Conservation (phyloP, 2,888 invertebrate species). For the Philopedon plagiatum region DNA sequence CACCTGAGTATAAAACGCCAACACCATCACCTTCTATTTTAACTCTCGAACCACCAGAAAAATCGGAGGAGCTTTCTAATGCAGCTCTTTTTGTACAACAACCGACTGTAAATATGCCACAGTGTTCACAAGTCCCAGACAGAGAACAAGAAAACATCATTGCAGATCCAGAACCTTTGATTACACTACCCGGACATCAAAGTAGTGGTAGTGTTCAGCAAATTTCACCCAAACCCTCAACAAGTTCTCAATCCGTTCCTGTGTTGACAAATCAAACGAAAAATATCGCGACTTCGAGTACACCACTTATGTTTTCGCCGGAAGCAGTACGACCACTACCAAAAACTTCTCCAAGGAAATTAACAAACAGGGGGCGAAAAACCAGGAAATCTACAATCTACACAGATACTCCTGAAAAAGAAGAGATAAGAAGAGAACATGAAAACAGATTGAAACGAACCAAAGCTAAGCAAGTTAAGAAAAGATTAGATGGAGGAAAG, state of each 20-base stretch:
- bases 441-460: neutral
- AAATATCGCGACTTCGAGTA: neutral
- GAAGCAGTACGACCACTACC: neutral
- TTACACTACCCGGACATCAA: neutral
- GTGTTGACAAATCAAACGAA: too few species aligned
- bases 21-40: neutral
- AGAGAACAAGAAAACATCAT: neutral
- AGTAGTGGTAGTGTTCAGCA: neutral
- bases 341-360: neutral
- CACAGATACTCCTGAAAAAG: conserved; percentile 2
- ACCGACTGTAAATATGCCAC: too few species aligned
- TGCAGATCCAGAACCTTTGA: neutral
- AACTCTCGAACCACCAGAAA: too few species aligned
- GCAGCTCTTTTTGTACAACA: too few species aligned
- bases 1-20: too few species aligned
- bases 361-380: neutral
- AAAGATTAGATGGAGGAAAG: neutral
- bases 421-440: neutral
- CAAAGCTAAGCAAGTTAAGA: neutral
- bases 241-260: neutral
- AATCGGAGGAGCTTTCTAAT: too few species aligned
- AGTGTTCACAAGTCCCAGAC: neutral
- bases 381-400: neutral
- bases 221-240: neutral
- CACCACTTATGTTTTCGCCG: neutral